phyloP scores from a whole-genome alignment of 1,140 invertebrate genomes.

The Papilio glaucus region DNA sequence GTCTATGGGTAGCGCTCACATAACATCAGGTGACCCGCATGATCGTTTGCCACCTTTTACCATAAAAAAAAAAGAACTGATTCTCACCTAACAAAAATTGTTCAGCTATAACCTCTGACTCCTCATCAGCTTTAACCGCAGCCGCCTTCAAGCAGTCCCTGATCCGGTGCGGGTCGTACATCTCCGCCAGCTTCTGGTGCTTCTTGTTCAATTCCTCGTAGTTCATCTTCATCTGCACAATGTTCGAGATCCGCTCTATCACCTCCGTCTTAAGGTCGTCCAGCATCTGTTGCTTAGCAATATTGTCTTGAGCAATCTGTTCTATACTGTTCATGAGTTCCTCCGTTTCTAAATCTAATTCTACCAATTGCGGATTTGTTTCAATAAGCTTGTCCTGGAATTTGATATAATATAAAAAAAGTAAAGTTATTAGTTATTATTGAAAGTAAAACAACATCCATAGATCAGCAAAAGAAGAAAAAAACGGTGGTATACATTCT shows the following conservation, averaged over 20 bases:
- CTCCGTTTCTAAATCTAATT: constrained; percentile 88
- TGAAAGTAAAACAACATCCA: too few species aligned
- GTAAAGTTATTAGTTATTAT: too few species aligned
- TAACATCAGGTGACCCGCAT: too few species aligned
- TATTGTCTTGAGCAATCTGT: constrained; percentile 88
- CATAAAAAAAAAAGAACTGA: too few species aligned
- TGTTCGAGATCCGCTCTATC: constrained; percentile 85
- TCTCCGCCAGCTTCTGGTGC: constrained; percentile 88
- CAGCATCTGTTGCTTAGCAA: constrained; percentile 86
- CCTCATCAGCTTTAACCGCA: constrained; percentile 88
- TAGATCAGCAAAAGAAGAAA: too few species aligned
- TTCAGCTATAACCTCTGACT: constrained; percentile 90
- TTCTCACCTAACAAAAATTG: constrained; percentile 88
- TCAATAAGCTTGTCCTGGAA: constrained; percentile 88
- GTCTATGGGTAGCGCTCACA: too few species aligned
- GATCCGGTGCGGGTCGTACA: constrained; percentile 89
- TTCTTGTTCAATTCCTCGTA: constrained; percentile 87
- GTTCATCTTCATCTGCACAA: constrained; percentile 87
- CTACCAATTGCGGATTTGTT: constrained; percentile 86
- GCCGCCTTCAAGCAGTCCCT: constrained; percentile 84
- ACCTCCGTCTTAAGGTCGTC: constrained; percentile 86
- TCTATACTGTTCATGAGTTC: constrained; percentile 89
- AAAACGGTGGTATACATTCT: too few species aligned
- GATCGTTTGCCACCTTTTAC: too few species aligned
- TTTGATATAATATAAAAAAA: neutral